Evolutionary conservation across 2,797 vertebrate genomes (phyloP), one percentile per base, ranked within the genome.

Genomic region (Micrastur ruficollis): DNA sequence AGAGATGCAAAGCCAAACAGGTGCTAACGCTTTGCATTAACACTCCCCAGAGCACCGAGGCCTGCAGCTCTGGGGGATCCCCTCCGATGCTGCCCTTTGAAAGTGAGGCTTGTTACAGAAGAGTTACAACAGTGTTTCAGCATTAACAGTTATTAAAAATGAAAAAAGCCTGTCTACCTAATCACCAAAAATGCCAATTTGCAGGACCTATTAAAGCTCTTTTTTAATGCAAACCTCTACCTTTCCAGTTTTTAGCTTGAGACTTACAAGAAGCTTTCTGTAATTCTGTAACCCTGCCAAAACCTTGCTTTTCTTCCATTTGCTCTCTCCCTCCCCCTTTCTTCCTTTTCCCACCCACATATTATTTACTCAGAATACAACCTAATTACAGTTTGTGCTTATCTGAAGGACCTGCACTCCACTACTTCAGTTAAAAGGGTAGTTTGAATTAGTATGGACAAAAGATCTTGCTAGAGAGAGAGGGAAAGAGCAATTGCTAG

Each of bases 291-390:
- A 73, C 46, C 38, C 81, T 93, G 93, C 93, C 91, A 94, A 93
- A 94, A 46, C 71, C 73, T 66, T 86, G 84, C 38, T 58, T 74
- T 81, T 47, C 63, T 80, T 82, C 67, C 72, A 52, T 70, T 96
- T 82, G 36, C 59, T 87, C 67, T 70, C 62, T 78, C 75, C 68
- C 56, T 73, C 14, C 16, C 49, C 38, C 65, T 72, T 93, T 86
- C 82, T 93, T 95, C 94, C 73, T 88, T 86, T 86, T 87, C 89
- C 85, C 87, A 95, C 86, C 92, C 94, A 93, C 93, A 27, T 23
- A 61, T 58, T 95, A 91, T 95, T 96, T 95, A 94, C 80, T 79
- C 81, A 92, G 88, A 95, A 85, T 76, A 79, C 4, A 2, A 86
- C 82, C 85, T 86, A 92, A 96, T 96, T 95, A 78, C 86, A 76